Evolutionary conservation across 2,888 invertebrate species (phyloP), one percentile per base, ranked within the genome.

Genomic region (Drosophila hamatofila): DNA sequence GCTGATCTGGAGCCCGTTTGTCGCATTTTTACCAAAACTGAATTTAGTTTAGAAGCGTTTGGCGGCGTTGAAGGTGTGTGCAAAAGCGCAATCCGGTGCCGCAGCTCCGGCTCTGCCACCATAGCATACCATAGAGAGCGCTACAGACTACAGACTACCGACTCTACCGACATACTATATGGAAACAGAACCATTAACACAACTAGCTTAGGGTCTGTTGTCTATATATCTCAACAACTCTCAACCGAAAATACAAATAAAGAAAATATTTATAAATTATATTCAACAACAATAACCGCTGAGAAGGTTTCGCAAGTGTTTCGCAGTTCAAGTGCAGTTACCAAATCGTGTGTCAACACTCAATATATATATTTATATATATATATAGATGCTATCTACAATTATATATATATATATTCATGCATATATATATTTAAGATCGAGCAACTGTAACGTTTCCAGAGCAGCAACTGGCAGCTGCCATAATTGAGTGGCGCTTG

Each of bases 11-110:
- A 90, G 91, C 91, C 90, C 91, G 91, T 91, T 90, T 90, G 90
- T 90, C 90, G 88, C 87, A 87, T 91, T 91, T 91, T 91, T 88
- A 89, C 91, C 90, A 89, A 92, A 91, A 91, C 91, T 88, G 90
- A 92, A 92, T 92, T 93, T 92, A 93, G 93, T 93, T 92, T 92
- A 91, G 91, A 92, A 91, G 91, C 91, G 92, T 91, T 92, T 91
- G 92, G 92, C 92, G 92, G 90, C 91, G 91, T 90, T 90, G 91
- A 88, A 86, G 87, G 86, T 86, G 88, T 85, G 83, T 89, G 91
- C 91, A 87, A 85, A 88, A 86, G 84, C 58, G 75, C 82, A 83
- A 72, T 80, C 75, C 83, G 83, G 83, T 79, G 83, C 73, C 83
- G 51, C 83, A 56, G 68, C 78, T 70, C 75, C 49, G 72, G 67